Evolutionary conservation across 2,888 invertebrate genomes (phyloP).

Genomic region (Melieria picta): DNA sequence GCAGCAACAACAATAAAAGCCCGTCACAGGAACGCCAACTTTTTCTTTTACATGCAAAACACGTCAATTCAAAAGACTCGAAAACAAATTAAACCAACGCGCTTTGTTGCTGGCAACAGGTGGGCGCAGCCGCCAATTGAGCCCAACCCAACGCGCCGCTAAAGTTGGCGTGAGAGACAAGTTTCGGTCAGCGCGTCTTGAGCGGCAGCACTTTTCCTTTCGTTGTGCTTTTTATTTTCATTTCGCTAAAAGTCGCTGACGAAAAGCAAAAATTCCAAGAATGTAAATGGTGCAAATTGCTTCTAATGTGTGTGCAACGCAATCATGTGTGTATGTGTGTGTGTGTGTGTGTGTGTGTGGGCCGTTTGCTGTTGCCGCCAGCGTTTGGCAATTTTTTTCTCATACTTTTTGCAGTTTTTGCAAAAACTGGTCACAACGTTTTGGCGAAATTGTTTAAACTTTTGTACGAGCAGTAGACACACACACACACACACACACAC

Average conservation of each 20-base stretch:
- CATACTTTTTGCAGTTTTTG: neutral
- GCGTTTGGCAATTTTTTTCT: too few relatives aligned
- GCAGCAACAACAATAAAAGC: neutral
- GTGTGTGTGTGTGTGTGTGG: neutral
- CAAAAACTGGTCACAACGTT: conserved; percentile 9
- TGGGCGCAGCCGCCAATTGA: conserved; percentile 19
- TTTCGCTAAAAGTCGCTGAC: neutral
- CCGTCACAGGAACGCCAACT: neutral
- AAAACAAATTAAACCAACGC: neutral
- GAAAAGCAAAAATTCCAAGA: conserved; percentile 1
- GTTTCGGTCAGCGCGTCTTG: neutral
- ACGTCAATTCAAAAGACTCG: conserved; percentile 14
- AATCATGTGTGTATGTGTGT: neutral
- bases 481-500: neutral
- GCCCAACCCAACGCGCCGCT: neutral
- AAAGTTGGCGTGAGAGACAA: conserved; percentile 8
- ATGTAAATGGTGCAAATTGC: conserved; percentile 3
- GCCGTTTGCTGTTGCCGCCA: neutral
- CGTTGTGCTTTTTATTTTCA: conserved; percentile 6
- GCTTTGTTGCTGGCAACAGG: conserved; percentile 30
- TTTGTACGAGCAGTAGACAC: too few relatives aligned
- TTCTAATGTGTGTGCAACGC: neutral
- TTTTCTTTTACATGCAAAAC: conserved; percentile 12
- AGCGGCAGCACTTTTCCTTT: conserved; percentile 27
- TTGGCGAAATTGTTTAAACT: conserved; percentile 1